Conservation (phyloP, 1,140 invertebrate genomes). For the Latrodectus geometricus region DNA sequence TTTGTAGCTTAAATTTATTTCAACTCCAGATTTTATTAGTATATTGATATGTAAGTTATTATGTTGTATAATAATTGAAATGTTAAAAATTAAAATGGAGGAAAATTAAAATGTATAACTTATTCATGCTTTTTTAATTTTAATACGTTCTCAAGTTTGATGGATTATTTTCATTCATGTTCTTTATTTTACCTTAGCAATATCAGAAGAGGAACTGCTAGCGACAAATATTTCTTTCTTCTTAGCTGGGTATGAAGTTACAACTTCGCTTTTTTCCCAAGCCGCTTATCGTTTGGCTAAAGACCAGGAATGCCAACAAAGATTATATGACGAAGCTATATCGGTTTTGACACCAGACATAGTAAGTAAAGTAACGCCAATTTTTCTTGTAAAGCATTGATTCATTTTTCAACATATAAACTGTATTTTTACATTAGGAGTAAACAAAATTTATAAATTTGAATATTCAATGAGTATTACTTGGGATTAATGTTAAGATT, state of each 20-base stretch:
- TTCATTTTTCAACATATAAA: too few relatives aligned
- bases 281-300: slow-evolving; percentile 66
- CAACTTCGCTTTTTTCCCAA: slow-evolving; percentile 65
- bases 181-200: slow-evolving; percentile 1
- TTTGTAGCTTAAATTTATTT: too few relatives aligned
- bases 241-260: slow-evolving; percentile 68
- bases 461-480: too few relatives aligned
- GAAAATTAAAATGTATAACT: too few relatives aligned
- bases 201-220: slow-evolving; percentile 60
- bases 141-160: neutral
- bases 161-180: neutral
- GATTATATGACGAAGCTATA: slow-evolving; percentile 47
- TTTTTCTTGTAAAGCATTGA: neutral
- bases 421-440: too few relatives aligned
- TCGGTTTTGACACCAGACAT: neutral
- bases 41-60: too few relatives aligned
- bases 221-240: slow-evolving; percentile 67
- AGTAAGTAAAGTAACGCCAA: neutral
- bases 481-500: too few relatives aligned
- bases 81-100: too few relatives aligned
- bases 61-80: too few relatives aligned
- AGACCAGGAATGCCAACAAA: slow-evolving; percentile 66
- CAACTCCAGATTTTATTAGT: too few relatives aligned
- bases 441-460: too few relatives aligned
- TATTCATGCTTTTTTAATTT: too few relatives aligned